Percentiles rank a stretch among this genome's conserved stretches.
phyloP scores from a whole-genome alignment of 2,888 invertebrate species.

The Pelosia muscerda region DNA sequence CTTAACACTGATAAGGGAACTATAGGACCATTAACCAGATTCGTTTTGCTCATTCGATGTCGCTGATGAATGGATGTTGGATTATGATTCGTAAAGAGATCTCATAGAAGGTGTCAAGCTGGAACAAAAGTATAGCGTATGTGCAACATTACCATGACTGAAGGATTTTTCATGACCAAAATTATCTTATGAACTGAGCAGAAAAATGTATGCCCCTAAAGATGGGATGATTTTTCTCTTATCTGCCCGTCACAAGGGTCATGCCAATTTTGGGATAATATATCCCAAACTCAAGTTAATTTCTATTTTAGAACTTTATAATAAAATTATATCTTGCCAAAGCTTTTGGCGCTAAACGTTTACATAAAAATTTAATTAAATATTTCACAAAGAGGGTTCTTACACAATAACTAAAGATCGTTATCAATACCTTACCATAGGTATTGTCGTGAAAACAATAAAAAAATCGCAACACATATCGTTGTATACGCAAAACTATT shows the following conservation, averaged over 20 bases:
- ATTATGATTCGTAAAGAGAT: constrained; percentile 80
- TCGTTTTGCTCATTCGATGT: constrained; percentile 85
- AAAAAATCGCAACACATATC: constrained; percentile 65
- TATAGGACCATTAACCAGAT: constrained; percentile 83
- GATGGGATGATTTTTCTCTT: too few species aligned
- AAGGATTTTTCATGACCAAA: too few species aligned
- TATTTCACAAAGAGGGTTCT: constrained; percentile 23
- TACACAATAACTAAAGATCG: constrained; percentile 50
- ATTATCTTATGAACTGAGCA: too few species aligned
- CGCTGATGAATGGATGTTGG: constrained; percentile 81
- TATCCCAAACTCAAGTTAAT: too few species aligned
- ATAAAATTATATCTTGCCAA: too few species aligned
- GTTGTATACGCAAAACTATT: constrained; percentile 56
- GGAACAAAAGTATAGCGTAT: constrained; percentile 54
- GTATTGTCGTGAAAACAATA: constrained; percentile 56
- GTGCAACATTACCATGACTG: constrained; percentile 36
- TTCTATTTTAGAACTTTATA: too few species aligned
- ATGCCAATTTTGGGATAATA: too few species aligned
- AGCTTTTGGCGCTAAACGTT: neutral
- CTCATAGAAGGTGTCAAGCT: constrained; percentile 59
- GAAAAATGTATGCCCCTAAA: too few species aligned
- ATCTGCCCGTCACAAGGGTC: too few species aligned
- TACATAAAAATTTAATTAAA: constrained; percentile 8
- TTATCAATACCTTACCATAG: constrained; percentile 54
- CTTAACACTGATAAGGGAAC: constrained; percentile 86